Evolutionary conservation across 2,797 vertebrate genomes (phyloP), one percentile per base, ranked within the genome.

Genomic region (Periparus ater): DNA sequence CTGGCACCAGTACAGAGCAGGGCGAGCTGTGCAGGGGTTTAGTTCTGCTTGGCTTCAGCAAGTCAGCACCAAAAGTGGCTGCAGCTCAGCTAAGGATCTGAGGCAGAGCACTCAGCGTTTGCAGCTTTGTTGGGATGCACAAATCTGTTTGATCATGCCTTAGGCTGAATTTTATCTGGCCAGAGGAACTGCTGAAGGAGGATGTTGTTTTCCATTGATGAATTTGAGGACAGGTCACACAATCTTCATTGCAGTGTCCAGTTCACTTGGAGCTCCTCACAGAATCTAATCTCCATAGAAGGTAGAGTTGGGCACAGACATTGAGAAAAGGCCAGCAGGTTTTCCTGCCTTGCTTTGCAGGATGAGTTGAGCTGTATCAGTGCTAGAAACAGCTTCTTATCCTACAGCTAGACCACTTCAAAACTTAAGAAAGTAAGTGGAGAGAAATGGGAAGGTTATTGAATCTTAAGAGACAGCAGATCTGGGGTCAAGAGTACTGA

Each of bases 1-100:
- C 79, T 95, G 93, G 94, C 93, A 89, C 50, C 75, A 34, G 58
- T 15, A 89, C 79, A 85, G 78, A 95, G 85, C 87, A 75, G 57
- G 70, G 93, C 6, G 20, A 93, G 50, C 65, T 86, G 61, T 50
- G 68, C 72, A 34, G 72, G 55, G 42, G 6, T 89, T 96, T 80
- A 66, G 76, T 36, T 95, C 82, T 89, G 73, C 85, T 84, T 83
- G 89, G 73, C 82, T 94, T 91, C 70, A 51, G 26, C 76, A 88
- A 88, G 68, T 63, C 58, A 65, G 62, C 50, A 65, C 68, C 7
- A 18, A 88, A 94, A 93, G 82, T 58, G 90, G 86, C 84, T 87
- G 68, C 50, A 79, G 57, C 86, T 91, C 88, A 79, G 57, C 75
- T 79, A 38, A 57, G 68, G 45, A 45, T 89, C 77, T 62, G 68